Evolutionary conservation across 23 tunicate genomes (phyloP).

Genomic region (Styela clava): DNA sequence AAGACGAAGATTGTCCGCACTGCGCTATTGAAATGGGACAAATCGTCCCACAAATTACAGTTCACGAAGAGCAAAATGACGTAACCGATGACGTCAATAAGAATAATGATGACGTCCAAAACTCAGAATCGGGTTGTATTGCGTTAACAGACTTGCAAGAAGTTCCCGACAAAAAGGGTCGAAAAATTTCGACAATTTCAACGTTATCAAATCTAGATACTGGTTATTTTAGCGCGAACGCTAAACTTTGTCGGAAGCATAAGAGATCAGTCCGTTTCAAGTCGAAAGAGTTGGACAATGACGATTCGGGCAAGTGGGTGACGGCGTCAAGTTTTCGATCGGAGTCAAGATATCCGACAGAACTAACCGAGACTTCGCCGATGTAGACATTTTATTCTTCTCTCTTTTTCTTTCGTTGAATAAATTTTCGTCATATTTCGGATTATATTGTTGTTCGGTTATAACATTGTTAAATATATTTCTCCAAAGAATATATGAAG

Average conservation of each 20-base stretch:
- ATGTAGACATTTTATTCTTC: too few species aligned
- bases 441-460: too few species aligned
- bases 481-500: too few species aligned
- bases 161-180: not conserved
- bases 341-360: not conserved
- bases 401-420: too few species aligned
- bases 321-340: not conserved
- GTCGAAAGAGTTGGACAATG: not conserved
- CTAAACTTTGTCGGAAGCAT: not conserved
- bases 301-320: not conserved
- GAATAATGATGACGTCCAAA: too few species aligned
- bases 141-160: too few species aligned
- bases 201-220: not conserved
- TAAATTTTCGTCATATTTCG: too few species aligned
- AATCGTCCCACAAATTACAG: not conserved
- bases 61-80: not conserved
- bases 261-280: not conserved
- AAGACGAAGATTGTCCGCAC: conserved; percentile 10
- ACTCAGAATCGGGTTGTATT: not conserved
- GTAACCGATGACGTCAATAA: not conserved
- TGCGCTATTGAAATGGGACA: not conserved
- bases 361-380: not conserved
- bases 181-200: not conserved
- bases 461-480: too few species aligned
- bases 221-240: not conserved